Conservation (phyloP, 1,140 invertebrate species). For the Teleopsis dalmanni region DNA sequence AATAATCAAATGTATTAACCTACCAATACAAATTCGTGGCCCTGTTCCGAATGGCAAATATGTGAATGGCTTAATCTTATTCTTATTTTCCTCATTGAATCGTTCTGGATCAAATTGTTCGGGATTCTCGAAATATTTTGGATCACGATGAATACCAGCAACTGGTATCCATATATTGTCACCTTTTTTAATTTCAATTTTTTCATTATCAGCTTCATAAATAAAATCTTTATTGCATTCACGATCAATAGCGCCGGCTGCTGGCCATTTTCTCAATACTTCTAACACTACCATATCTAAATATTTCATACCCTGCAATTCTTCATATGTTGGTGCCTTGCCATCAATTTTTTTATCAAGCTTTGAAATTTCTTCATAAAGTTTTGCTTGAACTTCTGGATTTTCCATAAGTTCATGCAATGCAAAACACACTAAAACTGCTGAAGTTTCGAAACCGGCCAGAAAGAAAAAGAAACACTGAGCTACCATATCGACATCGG, state of each 20-base stretch:
- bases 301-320: slow-evolving; percentile 46
- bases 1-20: slow-evolving; percentile 43
- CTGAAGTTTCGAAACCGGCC: slow-evolving; percentile 59
- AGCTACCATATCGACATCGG: slow-evolving; percentile 56
- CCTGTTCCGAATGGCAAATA: slow-evolving; percentile 58
- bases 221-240: slow-evolving; percentile 47
- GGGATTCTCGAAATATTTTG: slow-evolving; percentile 49
- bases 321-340: slow-evolving; percentile 36
- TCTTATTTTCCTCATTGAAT: slow-evolving; percentile 51
- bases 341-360: slow-evolving; percentile 23
- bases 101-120: slow-evolving; percentile 52
- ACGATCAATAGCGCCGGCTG: slow-evolving; percentile 45
- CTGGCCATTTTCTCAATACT: slow-evolving; percentile 51
- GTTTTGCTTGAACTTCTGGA: slow-evolving; percentile 51
- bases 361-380: slow-evolving; percentile 52
- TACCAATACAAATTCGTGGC: slow-evolving; percentile 55
- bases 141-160: slow-evolving; percentile 51
- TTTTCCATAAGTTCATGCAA: slow-evolving; percentile 51
- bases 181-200: slow-evolving; percentile 43
- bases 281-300: slow-evolving; percentile 49
- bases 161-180: slow-evolving; percentile 46
- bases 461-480: slow-evolving; percentile 55
- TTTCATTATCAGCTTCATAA: slow-evolving; percentile 47
- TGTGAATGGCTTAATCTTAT: slow-evolving; percentile 46
- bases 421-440: slow-evolving; percentile 48